Evolutionary conservation across 1,140 invertebrate genomes (phyloP), one percentile per base, ranked within the genome.

Genomic region (Antheraea mylitta): DNA sequence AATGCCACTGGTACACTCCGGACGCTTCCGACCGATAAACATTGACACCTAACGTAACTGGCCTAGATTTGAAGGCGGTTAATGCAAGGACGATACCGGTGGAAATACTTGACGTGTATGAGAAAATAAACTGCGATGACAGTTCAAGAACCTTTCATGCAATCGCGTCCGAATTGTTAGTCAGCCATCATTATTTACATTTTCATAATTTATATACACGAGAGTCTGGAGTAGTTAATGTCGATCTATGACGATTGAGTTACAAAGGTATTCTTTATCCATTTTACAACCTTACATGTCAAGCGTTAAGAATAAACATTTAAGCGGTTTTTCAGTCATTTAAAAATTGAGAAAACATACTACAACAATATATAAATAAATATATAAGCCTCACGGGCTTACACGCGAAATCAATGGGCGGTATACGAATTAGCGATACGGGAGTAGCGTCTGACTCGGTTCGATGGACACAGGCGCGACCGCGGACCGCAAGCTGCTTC

Each of bases 1-100:
- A 91, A 91, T 89, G 86, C 82, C 87, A 82, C 79, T 78, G 79
- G 75, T 53, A 53, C 45, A 6, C 45, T 75, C 74, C 73, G 82
- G 78, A 67, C 75, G 68, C 67, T 74, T 77, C 76, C 76, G 80
- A 82, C 86, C 80, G 79, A 86, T 79, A 85, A 82, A 89, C 87
- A 89, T 89, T 88, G 86, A 90, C 86, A 88, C 81, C 81, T 83
- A 65, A 83, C 84, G 70, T 77, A 81, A 83, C 81, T 85, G 82
- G 74, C 81, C 83, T 77, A 81, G 66, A 73, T 80, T 75, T 64
- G 68, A 48, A 67, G 63, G 38, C 70, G 73, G 75, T 79, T 81
- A 81, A 78, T 67, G 68, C 77, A 77, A 78, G 74, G 71, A 78
- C 75, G 67, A 58, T 45, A 19, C 67, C 66, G 11, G 64, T 66